Evolutionary conservation across 2,113 vertebrate species (phyloP).

Genomic region (Mungos mungo): DNA sequence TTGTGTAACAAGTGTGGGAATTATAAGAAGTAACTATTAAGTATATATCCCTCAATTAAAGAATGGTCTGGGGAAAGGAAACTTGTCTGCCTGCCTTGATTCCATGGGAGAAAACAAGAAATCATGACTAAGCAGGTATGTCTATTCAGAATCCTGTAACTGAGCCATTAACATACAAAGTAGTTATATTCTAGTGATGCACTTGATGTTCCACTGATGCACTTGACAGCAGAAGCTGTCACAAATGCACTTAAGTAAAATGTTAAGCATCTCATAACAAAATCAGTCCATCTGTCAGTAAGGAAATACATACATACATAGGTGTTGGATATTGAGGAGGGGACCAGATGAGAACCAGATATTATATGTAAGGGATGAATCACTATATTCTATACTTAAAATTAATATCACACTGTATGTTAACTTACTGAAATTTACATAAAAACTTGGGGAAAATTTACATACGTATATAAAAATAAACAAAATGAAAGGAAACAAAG

Average conservation of each 20-base stretch:
- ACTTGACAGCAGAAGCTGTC: background rate
- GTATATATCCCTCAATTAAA: background rate
- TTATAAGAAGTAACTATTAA: background rate
- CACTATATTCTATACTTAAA: background rate
- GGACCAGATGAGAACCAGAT: background rate
- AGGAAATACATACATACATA: background rate
- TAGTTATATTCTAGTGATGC: background rate
- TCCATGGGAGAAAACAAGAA: background rate
- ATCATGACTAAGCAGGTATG: background rate
- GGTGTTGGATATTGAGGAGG: background rate
- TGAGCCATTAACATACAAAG: background rate
- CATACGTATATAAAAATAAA: background rate
- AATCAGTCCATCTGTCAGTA: background rate
- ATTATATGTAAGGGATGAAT: background rate
- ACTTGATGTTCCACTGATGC: no score
- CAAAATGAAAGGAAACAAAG: background rate
- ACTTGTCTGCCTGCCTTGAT: background rate
- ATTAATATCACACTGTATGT: background rate
- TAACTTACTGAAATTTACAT: background rate
- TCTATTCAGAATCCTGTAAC: background rate
- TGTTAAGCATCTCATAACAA: background rate
- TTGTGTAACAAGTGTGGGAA: background rate
- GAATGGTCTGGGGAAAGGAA: background rate
- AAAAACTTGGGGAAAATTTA: background rate
- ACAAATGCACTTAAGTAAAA: background rate